phyloP scores from a whole-genome alignment of 2,888 invertebrate genomes.

The Nomada lathburiana region DNA sequence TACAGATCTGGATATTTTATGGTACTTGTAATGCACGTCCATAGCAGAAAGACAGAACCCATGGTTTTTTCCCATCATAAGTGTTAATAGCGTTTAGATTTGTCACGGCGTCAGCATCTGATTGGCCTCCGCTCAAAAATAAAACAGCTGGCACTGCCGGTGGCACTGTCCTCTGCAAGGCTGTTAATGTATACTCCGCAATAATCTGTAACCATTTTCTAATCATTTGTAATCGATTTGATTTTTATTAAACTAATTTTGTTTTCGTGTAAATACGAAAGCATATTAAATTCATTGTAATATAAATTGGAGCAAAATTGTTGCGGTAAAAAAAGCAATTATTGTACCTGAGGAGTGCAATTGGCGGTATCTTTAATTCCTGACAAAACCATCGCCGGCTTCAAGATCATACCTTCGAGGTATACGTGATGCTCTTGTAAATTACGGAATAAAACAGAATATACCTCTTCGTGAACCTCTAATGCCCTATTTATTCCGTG shows the following conservation, averaged over 20 bases:
- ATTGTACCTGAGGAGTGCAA: slow-evolving; percentile 66
- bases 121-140: slow-evolving; percentile 98
- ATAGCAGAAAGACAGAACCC: slow-evolving; percentile 98
- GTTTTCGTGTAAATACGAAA: no score
- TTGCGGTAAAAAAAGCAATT: no score
- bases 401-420: slow-evolving; percentile 97
- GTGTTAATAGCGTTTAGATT: slow-evolving; percentile 97
- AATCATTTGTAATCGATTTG: not conserved
- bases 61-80: slow-evolving; percentile 92
- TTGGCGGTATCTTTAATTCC: slow-evolving; percentile 84
- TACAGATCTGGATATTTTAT: not conserved
- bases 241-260: no score
- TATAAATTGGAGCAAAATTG: no score
- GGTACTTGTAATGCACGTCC: slow-evolving; percentile 95
- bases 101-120: slow-evolving; percentile 97
- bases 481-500: slow-evolving; percentile 87
- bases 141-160: slow-evolving; percentile 97
- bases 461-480: slow-evolving; percentile 83
- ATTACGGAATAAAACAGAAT: slow-evolving; percentile 85
- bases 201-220: slow-evolving; percentile 87
- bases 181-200: slow-evolving; percentile 95
- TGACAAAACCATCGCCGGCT: slow-evolving; percentile 98
- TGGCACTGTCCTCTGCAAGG: slow-evolving; percentile 96
- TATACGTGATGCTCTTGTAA: slow-evolving; percentile 97
- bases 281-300: no score